Conservation (phyloP, 2,797 vertebrate species). For the Phylloscopus collybita region DNA sequence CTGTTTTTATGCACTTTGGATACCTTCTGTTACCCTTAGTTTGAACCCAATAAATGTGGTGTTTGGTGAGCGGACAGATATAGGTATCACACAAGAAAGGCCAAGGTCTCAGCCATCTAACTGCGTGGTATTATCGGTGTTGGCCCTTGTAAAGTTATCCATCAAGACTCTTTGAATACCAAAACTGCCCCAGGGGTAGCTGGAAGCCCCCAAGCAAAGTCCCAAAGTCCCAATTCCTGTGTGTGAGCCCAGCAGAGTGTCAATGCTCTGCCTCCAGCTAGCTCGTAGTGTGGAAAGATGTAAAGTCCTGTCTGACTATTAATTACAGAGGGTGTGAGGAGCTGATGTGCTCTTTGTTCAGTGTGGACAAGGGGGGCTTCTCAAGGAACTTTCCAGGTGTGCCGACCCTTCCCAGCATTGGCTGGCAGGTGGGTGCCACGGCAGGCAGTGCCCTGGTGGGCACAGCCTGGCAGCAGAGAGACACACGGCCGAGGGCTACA, state of each 20-base stretch:
- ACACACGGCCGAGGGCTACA: fast-evolving
- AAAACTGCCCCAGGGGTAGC: neutral
- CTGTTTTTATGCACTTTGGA: neutral
- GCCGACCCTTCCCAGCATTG: neutral
- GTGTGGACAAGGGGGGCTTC: neutral
- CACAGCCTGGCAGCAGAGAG: neutral
- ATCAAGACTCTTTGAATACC: neutral
- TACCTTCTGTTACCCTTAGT: slow-evolving; percentile 9
- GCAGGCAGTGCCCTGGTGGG: fast-evolving
- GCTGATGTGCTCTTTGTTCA: neutral
- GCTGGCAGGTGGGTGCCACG: neutral
- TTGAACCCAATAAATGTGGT: neutral
- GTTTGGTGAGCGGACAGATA: neutral
- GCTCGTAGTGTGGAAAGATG: neutral
- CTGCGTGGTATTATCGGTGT: fast-evolving
- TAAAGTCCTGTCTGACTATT: neutral
- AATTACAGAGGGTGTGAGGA: neutral
- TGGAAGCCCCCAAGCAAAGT: neutral
- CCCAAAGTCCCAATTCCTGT: neutral
- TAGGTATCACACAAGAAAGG: neutral
- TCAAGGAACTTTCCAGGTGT: fast-evolving
- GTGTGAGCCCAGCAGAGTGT: neutral
- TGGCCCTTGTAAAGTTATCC: neutral
- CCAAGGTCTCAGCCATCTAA: neutral
- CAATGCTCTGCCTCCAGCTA: neutral